phyloP scores from a whole-genome alignment of 2,797 vertebrate genomes.

The Parotocinclus haroldoi region DNA sequence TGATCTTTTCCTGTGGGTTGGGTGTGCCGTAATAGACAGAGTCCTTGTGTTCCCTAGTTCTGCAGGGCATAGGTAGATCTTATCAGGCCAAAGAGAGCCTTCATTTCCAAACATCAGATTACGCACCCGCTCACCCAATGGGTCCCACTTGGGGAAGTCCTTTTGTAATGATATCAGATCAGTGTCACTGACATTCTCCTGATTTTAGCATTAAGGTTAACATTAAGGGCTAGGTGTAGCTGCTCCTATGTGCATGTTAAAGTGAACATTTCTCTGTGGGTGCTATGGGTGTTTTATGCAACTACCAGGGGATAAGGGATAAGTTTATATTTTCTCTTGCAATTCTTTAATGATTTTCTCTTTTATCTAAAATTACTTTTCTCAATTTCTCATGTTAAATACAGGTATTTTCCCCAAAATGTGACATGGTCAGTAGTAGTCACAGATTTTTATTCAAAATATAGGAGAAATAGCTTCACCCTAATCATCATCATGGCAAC shows the following conservation, averaged over 20 bases:
- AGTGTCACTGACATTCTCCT: neutral
- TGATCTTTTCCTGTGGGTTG: constrained; percentile 29
- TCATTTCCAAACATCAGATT: constrained; percentile 39
- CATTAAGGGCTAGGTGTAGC: neutral
- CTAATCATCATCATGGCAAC: neutral
- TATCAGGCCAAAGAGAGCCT: constrained; percentile 20
- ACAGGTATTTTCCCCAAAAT: too few relatives aligned
- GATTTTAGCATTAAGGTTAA: neutral
- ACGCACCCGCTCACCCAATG: constrained; percentile 45
- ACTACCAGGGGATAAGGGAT: too few relatives aligned
- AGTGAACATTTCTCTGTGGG: too few relatives aligned
- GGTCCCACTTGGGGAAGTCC: constrained; percentile 35
- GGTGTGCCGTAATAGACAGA: constrained; percentile 13
- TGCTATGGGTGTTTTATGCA: too few relatives aligned
- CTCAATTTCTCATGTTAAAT: neutral
- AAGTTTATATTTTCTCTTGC: too few relatives aligned
- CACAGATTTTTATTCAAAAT: neutral
- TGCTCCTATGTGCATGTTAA: neutral
- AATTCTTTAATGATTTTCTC: too few relatives aligned
- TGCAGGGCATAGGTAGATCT: constrained; percentile 30
- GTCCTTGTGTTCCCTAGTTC: constrained; percentile 28
- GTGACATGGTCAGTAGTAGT: too few relatives aligned
- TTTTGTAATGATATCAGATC: neutral
- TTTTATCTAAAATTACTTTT: too few relatives aligned
- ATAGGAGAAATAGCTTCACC: neutral